Evolutionary conservation across 2,113 vertebrate species (phyloP).

Genomic region (Collichthys lucidus): DNA sequence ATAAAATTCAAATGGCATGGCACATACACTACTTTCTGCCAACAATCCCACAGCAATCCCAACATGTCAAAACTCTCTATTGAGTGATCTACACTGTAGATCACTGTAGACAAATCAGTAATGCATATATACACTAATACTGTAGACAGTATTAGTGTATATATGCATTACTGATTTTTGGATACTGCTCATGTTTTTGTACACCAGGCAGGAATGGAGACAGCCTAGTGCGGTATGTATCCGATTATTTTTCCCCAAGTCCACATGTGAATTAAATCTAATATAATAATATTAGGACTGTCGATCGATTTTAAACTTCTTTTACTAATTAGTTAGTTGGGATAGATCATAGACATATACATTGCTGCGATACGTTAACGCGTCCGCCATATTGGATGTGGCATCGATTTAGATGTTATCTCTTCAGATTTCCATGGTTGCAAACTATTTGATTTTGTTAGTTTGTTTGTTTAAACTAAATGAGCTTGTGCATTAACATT

Average conservation of each 20-base stretch:
- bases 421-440: not conserved
- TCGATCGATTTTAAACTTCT: too few relatives aligned
- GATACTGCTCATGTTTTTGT: not conserved
- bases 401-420: not conserved
- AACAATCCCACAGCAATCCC: not conserved
- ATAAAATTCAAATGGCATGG: not conserved
- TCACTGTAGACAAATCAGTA: too few relatives aligned
- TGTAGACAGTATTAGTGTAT: not conserved
- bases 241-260: not conserved
- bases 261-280: conserved; percentile 18
- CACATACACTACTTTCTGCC: not conserved
- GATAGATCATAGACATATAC: too few relatives aligned
- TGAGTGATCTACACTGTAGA: not conserved
- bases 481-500: not conserved
- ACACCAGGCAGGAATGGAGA: not conserved
- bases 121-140: too few relatives aligned
- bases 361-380: too few relatives aligned
- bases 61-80: not conserved
- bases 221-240: not conserved
- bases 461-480: not conserved
- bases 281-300: conserved; percentile 24
- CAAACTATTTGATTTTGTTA: not conserved
- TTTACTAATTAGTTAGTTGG: too few relatives aligned
- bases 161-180: not conserved
- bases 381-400: too few relatives aligned